A percentile compares a stretch with the other conserved stretches of the same genome.
Conservation (phyloP, 2,113 vertebrate species). For the Sylvilagus bachmani region DNA sequence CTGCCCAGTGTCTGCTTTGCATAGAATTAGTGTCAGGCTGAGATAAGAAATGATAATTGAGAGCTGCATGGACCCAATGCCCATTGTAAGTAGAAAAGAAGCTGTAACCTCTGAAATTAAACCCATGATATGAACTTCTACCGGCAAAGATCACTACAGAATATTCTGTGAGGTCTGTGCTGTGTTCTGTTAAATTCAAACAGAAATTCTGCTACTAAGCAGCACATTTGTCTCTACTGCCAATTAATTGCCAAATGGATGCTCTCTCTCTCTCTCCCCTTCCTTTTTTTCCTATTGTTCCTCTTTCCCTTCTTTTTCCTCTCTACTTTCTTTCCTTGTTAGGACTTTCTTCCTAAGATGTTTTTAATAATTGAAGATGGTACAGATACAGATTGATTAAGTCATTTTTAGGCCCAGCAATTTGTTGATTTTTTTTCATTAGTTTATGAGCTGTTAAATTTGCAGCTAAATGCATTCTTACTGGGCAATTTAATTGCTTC, state of each 20-base stretch:
- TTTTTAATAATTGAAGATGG: slow-evolving; percentile 26
- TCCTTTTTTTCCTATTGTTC: background rate
- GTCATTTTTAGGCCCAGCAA: slow-evolving; percentile 15
- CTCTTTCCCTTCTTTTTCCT: background rate
- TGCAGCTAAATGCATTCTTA: slow-evolving; percentile 61
- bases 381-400: background rate
- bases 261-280: no score
- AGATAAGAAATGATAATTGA: background rate
- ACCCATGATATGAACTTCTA: background rate
- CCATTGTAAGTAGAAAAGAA: slow-evolving; percentile 9
- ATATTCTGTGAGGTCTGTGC: background rate
- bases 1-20: background rate
- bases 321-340: background rate
- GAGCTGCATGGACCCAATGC: background rate
- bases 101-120: slow-evolving; percentile 31
- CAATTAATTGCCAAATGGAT: background rate
- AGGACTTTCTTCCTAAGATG: background rate
- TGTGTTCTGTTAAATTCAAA: background rate
- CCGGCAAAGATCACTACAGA: background rate
- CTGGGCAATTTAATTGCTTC: slow-evolving; percentile 59
- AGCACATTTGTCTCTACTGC: background rate
- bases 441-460: slow-evolving; percentile 60
- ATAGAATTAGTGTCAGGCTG: background rate
- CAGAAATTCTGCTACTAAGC: background rate
- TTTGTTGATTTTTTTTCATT: slow-evolving; percentile 58